These are phyloP conservation scores for Manis crassicaudata DNA, from an alignment of 2,797 vertebrate genomes.

Conservation along the genomic window DNA sequence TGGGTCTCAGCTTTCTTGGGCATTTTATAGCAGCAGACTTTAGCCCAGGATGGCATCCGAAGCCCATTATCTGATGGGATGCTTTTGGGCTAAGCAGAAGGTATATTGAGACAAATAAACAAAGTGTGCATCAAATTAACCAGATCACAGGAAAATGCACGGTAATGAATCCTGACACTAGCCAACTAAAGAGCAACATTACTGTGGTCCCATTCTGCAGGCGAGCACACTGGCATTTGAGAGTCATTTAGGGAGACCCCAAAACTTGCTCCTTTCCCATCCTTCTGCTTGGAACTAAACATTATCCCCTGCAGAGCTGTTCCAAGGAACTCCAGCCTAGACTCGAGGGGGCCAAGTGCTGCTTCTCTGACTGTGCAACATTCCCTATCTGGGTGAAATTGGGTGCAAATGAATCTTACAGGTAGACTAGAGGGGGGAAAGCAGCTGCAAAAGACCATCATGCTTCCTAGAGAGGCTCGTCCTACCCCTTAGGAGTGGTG, in stretches of 20 bases:
- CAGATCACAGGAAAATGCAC: neutral
- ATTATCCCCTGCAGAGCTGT: neutral
- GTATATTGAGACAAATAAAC: neutral
- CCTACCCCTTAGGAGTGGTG: neutral
- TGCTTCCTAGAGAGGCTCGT: neutral
- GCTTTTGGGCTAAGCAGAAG: neutral
- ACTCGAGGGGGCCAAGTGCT: accelerated
- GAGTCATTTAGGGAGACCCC: neutral
- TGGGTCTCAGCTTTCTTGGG: neutral
- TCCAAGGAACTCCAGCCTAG: neutral
- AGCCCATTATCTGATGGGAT: neutral
- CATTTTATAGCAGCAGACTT: neutral
- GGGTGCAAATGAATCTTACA: neutral
- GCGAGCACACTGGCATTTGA: neutral
- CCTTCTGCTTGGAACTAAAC: neutral
- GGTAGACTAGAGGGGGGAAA: neutral
- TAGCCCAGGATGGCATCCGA: neutral
- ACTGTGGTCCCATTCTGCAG: neutral
- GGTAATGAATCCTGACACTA: neutral
- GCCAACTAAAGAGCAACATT: neutral
- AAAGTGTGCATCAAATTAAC: accelerated
- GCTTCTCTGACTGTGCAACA: neutral
- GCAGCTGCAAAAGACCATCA: neutral
- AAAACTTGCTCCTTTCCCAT: neutral
- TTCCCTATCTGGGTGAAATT: neutral